phyloP scores from a whole-genome alignment of 2,113 vertebrate genomes.

The Raja brachyura region DNA sequence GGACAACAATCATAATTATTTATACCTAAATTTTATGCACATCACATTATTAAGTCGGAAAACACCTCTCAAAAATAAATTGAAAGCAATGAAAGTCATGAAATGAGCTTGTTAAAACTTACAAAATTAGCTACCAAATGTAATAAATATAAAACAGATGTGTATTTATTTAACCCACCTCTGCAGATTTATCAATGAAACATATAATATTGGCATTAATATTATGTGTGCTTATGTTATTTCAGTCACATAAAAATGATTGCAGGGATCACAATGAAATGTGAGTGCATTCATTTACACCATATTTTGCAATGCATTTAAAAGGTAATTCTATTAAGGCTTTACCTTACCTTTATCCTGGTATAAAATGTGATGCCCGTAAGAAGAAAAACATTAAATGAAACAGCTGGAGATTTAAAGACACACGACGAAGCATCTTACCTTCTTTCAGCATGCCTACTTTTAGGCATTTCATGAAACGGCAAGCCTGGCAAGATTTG shows the following conservation, averaged over 20 bases:
- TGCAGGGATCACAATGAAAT: neutral
- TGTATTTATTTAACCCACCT: neutral
- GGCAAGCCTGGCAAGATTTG: slow-evolving; percentile 98
- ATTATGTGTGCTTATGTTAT: neutral
- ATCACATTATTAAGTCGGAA: neutral
- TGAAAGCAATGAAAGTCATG: neutral
- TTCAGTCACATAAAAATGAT: neutral
- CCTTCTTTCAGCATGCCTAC: slow-evolving; percentile 99
- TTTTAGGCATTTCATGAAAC: slow-evolving; percentile 99
- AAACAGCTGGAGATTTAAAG: neutral
- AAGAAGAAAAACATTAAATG: neutral
- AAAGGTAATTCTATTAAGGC: neutral
- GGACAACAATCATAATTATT: neutral
- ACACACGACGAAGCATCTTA: slow-evolving; percentile 54
- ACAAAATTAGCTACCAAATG: neutral
- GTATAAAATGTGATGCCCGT: neutral
- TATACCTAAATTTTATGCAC: neutral
- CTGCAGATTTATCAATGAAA: neutral
- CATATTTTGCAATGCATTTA: neutral
- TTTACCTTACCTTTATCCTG: neutral
- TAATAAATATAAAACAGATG: neutral
- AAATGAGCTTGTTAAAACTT: neutral
- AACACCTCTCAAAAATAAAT: neutral
- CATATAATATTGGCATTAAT: neutral
- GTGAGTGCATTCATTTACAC: neutral